Percentiles rank a stretch among this genome's conserved stretches.
phyloP scores from a whole-genome alignment of 1,140 invertebrate genomes.

The Amyelois transitella region DNA sequence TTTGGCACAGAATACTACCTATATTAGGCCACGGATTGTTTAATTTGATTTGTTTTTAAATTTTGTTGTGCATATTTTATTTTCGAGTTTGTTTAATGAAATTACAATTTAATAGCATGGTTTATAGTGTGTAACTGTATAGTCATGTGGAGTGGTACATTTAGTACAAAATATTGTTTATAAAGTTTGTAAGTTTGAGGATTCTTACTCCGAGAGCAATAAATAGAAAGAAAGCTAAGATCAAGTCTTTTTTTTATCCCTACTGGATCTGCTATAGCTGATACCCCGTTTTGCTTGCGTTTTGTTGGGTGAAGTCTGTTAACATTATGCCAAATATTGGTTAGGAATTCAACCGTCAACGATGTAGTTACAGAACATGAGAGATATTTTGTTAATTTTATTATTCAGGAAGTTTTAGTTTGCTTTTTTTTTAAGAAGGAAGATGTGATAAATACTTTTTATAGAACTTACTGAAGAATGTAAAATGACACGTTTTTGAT shows the following conservation, averaged over 20 bases:
- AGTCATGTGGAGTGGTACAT: constrained; percentile 46
- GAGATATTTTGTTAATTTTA: too few species aligned
- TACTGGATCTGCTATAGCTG: too few species aligned
- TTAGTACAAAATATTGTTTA: constrained; percentile 61
- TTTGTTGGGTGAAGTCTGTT: too few species aligned
- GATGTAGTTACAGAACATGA: too few species aligned
- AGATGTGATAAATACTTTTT: too few species aligned
- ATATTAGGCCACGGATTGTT: constrained; percentile 9
- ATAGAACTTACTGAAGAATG: too few species aligned
- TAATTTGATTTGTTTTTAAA: constrained; percentile 14
- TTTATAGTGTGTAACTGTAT: constrained; percentile 16
- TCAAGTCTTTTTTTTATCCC: constrained; percentile 21
- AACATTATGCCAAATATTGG: too few species aligned
- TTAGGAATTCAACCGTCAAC: too few species aligned
- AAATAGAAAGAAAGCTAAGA: constrained; percentile 54
- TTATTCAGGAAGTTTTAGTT: too few species aligned
- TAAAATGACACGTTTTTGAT: too few species aligned
- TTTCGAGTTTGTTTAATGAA: constrained; percentile 5
- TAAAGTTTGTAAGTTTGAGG: constrained; percentile 40
- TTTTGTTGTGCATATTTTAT: constrained; percentile 17
- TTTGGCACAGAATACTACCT: background rate
- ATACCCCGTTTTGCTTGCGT: too few species aligned
- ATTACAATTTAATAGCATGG: constrained; percentile 3
- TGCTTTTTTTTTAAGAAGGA: too few species aligned
- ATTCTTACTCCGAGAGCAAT: constrained; percentile 52